phyloP scores from a whole-genome alignment of 2,113 vertebrate genomes.

The Aldabrachelys gigantea region DNA sequence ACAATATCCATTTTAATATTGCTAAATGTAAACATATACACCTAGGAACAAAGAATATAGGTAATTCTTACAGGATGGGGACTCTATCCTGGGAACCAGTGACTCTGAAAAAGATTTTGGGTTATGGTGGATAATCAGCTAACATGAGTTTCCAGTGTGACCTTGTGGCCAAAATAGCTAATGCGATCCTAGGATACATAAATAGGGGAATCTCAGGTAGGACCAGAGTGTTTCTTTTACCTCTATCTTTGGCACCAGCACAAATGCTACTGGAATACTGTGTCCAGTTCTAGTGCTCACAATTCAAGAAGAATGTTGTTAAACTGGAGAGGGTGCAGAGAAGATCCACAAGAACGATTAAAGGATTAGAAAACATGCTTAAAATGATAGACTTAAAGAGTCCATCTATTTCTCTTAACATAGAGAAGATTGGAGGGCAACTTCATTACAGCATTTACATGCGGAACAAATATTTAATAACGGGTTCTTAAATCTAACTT shows the following conservation, averaged over 20 bases:
- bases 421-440: not conserved
- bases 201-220: not conserved
- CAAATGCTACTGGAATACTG: not conserved
- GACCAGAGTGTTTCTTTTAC: not conserved
- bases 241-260: not conserved
- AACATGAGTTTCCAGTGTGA: not conserved
- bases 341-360: no score
- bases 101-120: not conserved
- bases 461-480: not conserved
- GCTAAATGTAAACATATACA: not conserved
- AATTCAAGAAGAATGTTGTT: not conserved
- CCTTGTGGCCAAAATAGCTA: not conserved
- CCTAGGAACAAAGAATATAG: not conserved
- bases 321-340: not conserved
- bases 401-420: not conserved
- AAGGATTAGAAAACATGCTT: not conserved
- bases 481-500: not conserved
- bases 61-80: not conserved
- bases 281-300: not conserved
- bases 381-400: not conserved
- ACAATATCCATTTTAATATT: not conserved
- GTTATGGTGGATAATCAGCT: not conserved
- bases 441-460: not conserved
- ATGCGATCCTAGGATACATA: not conserved
- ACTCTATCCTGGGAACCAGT: not conserved